These are phyloP conservation scores for Lates calcarifer DNA, from an alignment of 2,113 vertebrate genomes.

Conservation along the genomic window DNA sequence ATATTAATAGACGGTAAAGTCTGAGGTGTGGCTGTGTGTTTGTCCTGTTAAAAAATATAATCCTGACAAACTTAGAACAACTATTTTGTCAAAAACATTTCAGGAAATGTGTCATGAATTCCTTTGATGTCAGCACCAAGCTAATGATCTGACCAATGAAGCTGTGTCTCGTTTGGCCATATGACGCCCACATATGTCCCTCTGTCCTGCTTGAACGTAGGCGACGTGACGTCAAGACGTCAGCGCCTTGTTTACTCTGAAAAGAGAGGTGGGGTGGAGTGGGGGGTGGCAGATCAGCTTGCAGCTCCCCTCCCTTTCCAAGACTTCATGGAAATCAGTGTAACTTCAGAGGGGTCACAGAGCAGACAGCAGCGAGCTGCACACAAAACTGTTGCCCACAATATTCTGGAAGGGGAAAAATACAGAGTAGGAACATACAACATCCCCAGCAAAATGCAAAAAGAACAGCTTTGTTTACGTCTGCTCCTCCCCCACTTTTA, in stretches of 20 bases:
- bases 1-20: neutral
- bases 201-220: conserved; percentile 1
- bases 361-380: conserved; percentile 44
- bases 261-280: neutral
- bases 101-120: conserved; percentile 1
- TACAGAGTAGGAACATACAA: conserved; percentile 36
- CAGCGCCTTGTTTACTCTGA: conserved; percentile 25
- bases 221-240: conserved; percentile 24
- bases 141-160: conserved; percentile 13
- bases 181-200: conserved; percentile 7
- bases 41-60: neutral
- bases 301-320: conserved; percentile 37
- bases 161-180: neutral
- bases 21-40: neutral
- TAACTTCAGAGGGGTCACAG: conserved; percentile 70
- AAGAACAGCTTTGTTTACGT: conserved; percentile 59
- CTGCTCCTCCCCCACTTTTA: conserved; percentile 40
- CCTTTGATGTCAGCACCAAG: conserved; percentile 13
- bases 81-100: neutral
- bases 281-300: conserved; percentile 56
- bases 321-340: conserved; percentile 75
- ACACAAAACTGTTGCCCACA: conserved; percentile 24
- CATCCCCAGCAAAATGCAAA: conserved; percentile 43
- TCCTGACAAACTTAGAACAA: neutral
- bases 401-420: conserved; percentile 59